Base-by-base conservation (phyloP, 53 echinoderm and acorn worm species). In the Luidia sarsii region DNA sequence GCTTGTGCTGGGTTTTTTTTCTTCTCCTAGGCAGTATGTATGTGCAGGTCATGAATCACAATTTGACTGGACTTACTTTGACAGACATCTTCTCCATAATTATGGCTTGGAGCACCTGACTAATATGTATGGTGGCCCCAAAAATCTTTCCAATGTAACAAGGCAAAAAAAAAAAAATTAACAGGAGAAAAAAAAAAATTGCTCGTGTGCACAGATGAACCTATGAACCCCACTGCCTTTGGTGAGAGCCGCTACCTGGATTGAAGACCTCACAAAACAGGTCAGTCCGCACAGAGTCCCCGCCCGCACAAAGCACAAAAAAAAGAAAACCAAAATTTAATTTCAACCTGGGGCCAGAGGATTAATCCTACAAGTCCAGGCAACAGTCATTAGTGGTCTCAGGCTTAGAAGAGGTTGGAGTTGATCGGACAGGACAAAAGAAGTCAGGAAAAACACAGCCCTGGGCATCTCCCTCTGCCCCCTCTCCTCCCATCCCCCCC, bases 371-470 rank as follows among this genome's bases (percentile, higher is more conserved):
- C 74, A 74, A 24, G n/a, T 21, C 14, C 48, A 34, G 57, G 23
- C 18, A 50, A 52, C 18, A 37, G 29, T 74, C 74, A 74, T 74
- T 74, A 74, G 45, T 23, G 45, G 74, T 45, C 27, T 74, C 74
- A 56, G 32, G 33, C 41, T 56, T 74, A 57, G 57, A 74, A 36
- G 3, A 38, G n/a, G 35, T 24, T 4, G 23, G 41, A 74, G 74
- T 36, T 56, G 74, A 74, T 74, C 74, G 56, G 74, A 74, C 74
- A 74, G 27, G 28, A 74, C 74, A 74, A 74, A 74, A 74, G 74
- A 56, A 39, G 74, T 51, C 38, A 74, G 74, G 39, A 74, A 74
- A 43, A 74, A 57, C 74, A 74, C 56, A 23, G 74, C 74, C 57
- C 74, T 51, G 39, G 74, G 74, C 21, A n/a, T n/a, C n/a, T n/a